These are phyloP conservation scores for Eclectus roratus DNA, from an alignment of 2,113 vertebrate genomes.

Conservation along the genomic window DNA sequence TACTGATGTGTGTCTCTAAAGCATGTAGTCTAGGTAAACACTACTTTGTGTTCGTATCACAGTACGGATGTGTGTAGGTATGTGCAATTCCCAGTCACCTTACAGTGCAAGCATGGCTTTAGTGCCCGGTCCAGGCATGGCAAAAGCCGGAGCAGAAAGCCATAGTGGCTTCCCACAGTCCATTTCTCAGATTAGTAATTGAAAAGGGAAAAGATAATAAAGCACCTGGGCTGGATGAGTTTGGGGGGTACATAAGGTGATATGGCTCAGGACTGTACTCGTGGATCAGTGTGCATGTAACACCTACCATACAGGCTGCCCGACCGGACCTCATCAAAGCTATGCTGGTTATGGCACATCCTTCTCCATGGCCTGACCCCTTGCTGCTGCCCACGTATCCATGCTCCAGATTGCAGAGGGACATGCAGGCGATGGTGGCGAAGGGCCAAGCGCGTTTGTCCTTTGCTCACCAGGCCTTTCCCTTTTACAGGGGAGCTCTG, in stretches of 20 bases:
- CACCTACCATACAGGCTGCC: background rate
- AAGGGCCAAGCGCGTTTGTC: rapidly evolving
- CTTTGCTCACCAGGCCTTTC: background rate
- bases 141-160: background rate
- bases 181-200: background rate
- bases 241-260: rapidly evolving
- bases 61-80: rapidly evolving
- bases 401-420: background rate
- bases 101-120: background rate
- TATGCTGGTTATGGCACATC: background rate
- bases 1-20: background rate
- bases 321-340: background rate
- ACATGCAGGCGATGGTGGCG: background rate
- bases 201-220: background rate
- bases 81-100: background rate
- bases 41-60: background rate
- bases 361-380: background rate
- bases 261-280: background rate
- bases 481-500: background rate
- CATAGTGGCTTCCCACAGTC: background rate
- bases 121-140: background rate
- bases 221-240: background rate
- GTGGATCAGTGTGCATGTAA: background rate
- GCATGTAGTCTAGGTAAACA: background rate
- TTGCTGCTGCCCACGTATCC: background rate